Conservation (phyloP, 2,888 invertebrate genomes). For the Terebella lapidaria region DNA sequence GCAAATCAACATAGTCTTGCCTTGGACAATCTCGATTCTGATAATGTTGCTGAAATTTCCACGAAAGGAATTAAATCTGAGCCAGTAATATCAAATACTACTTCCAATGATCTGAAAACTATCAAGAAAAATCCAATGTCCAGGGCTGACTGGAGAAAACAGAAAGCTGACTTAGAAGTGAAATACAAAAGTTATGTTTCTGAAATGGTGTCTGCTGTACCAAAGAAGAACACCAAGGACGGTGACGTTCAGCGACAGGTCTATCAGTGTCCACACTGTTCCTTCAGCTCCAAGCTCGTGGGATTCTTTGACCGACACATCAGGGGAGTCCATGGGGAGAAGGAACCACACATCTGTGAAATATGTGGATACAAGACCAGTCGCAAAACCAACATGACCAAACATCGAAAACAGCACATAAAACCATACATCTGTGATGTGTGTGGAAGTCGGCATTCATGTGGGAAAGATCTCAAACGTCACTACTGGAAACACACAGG, state of each 20-base stretch:
- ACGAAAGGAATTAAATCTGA: too few species aligned
- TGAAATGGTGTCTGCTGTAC: not conserved
- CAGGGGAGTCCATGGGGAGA: not conserved
- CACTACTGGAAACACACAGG: conserved; percentile 2
- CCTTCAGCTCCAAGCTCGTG: not conserved
- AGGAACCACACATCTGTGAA: not conserved
- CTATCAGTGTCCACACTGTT: conserved; percentile 3
- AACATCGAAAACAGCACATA: conserved; percentile 1
- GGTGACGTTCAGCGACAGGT: too few species aligned
- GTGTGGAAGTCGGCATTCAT: not conserved
- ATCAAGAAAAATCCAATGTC: too few species aligned
- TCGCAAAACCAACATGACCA: not conserved
- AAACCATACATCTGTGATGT: conserved; percentile 4
- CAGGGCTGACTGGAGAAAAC: too few species aligned
- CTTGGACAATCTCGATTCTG: too few species aligned
- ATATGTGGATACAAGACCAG: conserved; percentile 1
- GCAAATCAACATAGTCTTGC: too few species aligned
- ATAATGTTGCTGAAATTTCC: too few species aligned
- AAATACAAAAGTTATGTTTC: not conserved
- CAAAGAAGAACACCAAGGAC: not conserved
- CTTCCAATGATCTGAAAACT: too few species aligned
- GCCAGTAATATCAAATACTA: too few species aligned
- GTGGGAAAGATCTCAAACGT: not conserved
- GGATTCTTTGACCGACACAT: conserved; percentile 1
- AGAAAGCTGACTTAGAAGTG: not conserved